Evolutionary conservation across 2,797 vertebrate species (phyloP), one percentile per base, ranked within the genome.

Genomic region (Sylvia borin): DNA sequence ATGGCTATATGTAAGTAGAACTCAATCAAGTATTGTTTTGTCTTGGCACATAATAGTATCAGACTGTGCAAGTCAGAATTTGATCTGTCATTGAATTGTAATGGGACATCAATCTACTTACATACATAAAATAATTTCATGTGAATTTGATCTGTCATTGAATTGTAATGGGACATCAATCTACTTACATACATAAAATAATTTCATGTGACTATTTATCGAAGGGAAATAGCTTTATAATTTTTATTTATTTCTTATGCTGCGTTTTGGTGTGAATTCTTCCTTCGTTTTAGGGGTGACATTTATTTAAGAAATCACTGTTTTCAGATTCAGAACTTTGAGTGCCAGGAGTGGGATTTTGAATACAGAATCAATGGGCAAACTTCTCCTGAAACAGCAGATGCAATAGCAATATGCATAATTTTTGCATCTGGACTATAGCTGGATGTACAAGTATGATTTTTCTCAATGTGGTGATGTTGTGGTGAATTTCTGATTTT

Each of bases 1-100:
- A 99, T 99, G 99, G 99, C 99, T 88, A 99, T 99, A 98, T 98
- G 99, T 99, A 98, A 99, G 99, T 99, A 98, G 93, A 88, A 79
- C 65, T 74, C 87, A 55, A 74, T 92, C 60, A 65, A 62, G 78
- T 94, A 20, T 60, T 86, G 21, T 92, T 75, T n/a, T 64, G 14
- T 79, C 70, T 95, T 25, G 38, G 32, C 64, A 62, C 34, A 18
- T 90, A 71, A 20, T 78, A 45, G 19, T 88, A 57, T 54, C 36
- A 61, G 45, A 58, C 40, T 53, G 45, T 48, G 67, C 1, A 1
- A 83, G 32, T 72, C 36, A 40, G 55, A 71, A 40, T 72, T 81
- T 64, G 20, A 21, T 88, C 42, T 85, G 32, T 34, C 38, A 16
- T 25, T 53, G 67, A 64, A 70, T 53, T 88, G 45, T 77, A 66